Percentiles rank a stretch among this genome's conserved stretches.
These are phyloP conservation scores for Sinelater perroti DNA, from an alignment of 2,888 invertebrate species.

Conservation along the genomic window DNA sequence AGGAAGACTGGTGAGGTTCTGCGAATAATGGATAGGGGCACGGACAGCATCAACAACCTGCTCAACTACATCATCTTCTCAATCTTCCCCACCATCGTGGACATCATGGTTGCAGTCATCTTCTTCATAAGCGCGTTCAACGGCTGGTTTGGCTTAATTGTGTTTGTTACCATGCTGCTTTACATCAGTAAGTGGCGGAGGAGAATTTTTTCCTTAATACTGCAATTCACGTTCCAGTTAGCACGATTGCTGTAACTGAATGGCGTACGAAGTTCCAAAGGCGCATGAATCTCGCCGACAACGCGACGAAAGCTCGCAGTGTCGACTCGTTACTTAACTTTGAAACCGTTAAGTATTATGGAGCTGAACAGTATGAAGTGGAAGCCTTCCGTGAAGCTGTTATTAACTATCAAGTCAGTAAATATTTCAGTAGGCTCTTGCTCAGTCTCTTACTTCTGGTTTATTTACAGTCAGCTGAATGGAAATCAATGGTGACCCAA, in stretches of 20 bases:
- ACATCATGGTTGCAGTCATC: conserved; percentile 89
- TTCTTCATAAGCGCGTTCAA: conserved; percentile 91
- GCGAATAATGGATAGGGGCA: conserved; percentile 96
- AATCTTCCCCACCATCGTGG: conserved; percentile 90
- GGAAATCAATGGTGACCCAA: conserved; percentile 83
- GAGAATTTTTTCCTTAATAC: too few species aligned
- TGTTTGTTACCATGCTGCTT: conserved; percentile 90
- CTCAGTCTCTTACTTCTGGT: neutral
- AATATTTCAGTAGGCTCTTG: neutral
- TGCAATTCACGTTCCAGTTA: conserved; percentile 64
- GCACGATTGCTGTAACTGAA: conserved; percentile 92
- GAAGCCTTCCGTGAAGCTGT: conserved; percentile 86
- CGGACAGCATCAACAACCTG: conserved; percentile 93
- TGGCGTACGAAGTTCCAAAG: conserved; percentile 97
- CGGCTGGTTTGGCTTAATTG: conserved; percentile 93
- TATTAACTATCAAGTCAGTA: conserved; percentile 77
- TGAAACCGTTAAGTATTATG: conserved; percentile 98
- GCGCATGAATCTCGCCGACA: conserved; percentile 93
- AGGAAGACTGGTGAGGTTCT: conserved; percentile 97
- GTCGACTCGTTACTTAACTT: conserved; percentile 97
- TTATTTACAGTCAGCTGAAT: conserved; percentile 80
- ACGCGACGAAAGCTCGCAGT: conserved; percentile 88
- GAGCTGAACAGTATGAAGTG: conserved; percentile 92
- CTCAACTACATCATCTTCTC: conserved; percentile 92
- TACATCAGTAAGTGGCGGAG: conserved; percentile 81